Conservation (phyloP, 2,113 vertebrate species). For the Aegithalos caudatus region DNA sequence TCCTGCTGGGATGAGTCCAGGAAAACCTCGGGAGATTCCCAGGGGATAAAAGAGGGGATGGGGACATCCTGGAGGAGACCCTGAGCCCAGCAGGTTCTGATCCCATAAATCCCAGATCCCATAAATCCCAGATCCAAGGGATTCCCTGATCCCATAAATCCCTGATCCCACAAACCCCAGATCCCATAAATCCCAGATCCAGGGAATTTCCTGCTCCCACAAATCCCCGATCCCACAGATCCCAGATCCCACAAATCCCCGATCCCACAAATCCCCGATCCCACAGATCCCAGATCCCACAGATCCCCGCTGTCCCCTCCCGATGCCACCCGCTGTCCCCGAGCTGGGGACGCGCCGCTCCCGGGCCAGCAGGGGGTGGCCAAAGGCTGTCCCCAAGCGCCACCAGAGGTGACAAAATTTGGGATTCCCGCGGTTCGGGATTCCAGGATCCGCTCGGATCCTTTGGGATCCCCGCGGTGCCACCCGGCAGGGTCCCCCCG, state of each 20-base stretch:
- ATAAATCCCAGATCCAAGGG: no score
- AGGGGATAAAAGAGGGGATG: neutral
- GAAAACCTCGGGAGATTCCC: neutral
- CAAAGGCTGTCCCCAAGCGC: neutral
- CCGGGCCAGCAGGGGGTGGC: no score
- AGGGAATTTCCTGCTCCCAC: no score
- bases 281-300: no score
- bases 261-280: neutral
- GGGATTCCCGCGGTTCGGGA: no score
- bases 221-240: no score
- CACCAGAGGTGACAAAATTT: no score
- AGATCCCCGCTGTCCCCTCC: no score
- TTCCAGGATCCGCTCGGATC: neutral
- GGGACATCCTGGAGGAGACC: neutral
- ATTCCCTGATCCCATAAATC: neutral
- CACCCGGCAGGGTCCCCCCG: neutral
- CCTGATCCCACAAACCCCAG: no score
- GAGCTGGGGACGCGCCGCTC: no score
- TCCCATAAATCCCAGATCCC: neutral
- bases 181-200: neutral
- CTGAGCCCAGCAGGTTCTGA: neutral
- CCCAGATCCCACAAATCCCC: no score
- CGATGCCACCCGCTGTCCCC: neutral
- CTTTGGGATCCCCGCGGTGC: neutral
- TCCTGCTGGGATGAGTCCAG: no score